Base-by-base conservation (phyloP, 53 echinoderm and acorn worm species). In the Holothuria leucospilota region DNA sequence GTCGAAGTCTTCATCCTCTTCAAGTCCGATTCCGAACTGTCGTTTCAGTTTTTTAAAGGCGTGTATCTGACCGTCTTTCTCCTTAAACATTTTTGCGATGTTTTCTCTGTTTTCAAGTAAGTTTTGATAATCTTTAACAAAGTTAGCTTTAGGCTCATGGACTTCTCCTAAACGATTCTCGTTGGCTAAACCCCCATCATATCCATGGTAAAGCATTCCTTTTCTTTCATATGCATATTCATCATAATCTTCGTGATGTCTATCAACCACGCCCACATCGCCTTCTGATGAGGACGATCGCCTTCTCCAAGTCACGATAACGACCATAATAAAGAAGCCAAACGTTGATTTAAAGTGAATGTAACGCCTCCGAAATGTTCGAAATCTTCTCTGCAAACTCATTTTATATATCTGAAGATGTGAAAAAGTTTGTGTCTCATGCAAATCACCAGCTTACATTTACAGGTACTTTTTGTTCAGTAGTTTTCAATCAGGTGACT, bases 311-410 rank as follows among this genome's bases (percentile, higher is more conserved):
- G 52, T 4, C 26, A 51, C 49, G 24, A 75, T 26, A 13, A 16
- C 51, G 52, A 75, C n/a, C 5, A 75, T 2, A 21, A 39, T 11
- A 4, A 75, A 9, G 52, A 75, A 49, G 1, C 49, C 21, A 75
- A 75, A n/a, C 8, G n/a, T 49, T n/a, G 20, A 14, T 25, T 75
- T 75, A 4, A 20, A 49, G 23, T 52, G 49, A 13, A 75, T 26
- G 28, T n/a, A 49, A 9, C 75, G 75, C 25, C 75, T 75, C 28
- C 52, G 24, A 39, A 75, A 38, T 52, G 75, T 75, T 52, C 75
- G 34, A 15, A 75, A 52, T 21, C 23, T 52, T 75, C 75, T 6
- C 75, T 52, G 24, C 21, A 52, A 75, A 13, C 25, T 46, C 75
- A 75, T 75, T 56, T 56, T 56, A 16, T 18, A 15, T 16, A 56